Percentiles rank a stretch among this genome's conserved stretches.
Conservation (phyloP, 2,113 vertebrate species). For the Lucifuga dentata region DNA sequence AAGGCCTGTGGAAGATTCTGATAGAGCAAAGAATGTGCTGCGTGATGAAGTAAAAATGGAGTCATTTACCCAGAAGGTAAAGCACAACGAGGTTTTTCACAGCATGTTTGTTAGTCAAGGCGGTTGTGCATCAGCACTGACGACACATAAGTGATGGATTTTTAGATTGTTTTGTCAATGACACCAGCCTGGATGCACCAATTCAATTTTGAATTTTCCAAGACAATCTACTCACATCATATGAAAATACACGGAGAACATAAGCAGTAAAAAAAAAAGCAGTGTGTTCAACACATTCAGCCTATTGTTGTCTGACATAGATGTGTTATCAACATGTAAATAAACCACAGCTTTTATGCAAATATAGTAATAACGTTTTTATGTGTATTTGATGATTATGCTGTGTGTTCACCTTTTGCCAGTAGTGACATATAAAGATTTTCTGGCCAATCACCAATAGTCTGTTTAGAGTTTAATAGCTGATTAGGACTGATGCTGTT, state of each 20-base stretch:
- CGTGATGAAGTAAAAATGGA: not conserved
- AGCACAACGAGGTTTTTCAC: not conserved
- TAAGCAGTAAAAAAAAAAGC: not conserved
- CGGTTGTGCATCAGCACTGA: no score
- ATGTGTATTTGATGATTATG: not conserved
- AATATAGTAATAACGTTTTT: not conserved
- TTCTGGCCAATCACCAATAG: not conserved
- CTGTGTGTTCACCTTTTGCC: not conserved
- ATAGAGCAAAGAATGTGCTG: conserved; percentile 3
- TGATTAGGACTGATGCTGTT: conserved; percentile 1
- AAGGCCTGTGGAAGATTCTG: no score
- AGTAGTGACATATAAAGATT: not conserved
- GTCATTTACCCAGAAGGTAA: not conserved
- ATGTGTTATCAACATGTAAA: not conserved
- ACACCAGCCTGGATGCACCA: no score
- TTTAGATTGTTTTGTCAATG: no score
- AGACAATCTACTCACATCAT: no score
- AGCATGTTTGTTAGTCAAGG: not conserved
- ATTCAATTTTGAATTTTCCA: no score
- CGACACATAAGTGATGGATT: no score
- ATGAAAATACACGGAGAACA: no score
- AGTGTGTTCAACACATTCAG: no score
- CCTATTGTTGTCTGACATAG: no score
- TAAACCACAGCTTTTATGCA: not conserved
- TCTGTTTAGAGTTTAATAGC: conserved; percentile 13